Base-by-base conservation (phyloP, 2,797 vertebrate genomes). In the Pempheris klunzingeri region DNA sequence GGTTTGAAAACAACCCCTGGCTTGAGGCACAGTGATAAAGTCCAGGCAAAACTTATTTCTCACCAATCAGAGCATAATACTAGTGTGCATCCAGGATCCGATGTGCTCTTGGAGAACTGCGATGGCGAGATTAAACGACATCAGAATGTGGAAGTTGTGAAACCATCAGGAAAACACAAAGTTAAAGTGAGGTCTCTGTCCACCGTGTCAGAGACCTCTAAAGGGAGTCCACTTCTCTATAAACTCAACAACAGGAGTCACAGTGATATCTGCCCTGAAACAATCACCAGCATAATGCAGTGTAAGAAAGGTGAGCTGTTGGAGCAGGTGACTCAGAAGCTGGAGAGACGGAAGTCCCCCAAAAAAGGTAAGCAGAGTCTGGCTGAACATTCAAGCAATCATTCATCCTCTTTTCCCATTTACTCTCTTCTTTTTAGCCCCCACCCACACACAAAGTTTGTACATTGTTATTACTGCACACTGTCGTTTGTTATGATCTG, bases 231-330 rank as follows among this genome's bases (percentile, higher is more conserved):
- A 22, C 84, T 78, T 60, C 86, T 92, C 58, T 91, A 94, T 74
- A 95, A 91, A 76, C 85, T 87, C 52, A 90, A 79, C 61, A 93
- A 78, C 83, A 92, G 94, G 67, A 95, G 94, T 74, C 88, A 90
- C 87, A 95, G 94, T 80, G 94, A 96, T 18, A 84, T 95, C 72
- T 94, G 87, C 59, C 94, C 94, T 26, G 92, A 95, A 78, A 92
- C 91, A 54, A 89, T 95, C 67, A 90, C 87, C 13, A 88, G 72
- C 68, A 43, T 95, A 6, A 93, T 92, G 43, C 92, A 91, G 49
- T 78, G 78, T 59, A 92, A 88, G 74, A 93, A 90, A 80, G 83
- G 30, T n/a, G 84, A 87, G 26, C 60, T 76, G 30, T 47, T 90
- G 60, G 86, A 91, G 52, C 86, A 85, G 24, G 86, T 90, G 26